These are phyloP conservation scores for Datnioides undecimradiatus DNA, from an alignment of 2,113 vertebrate genomes.

Conservation along the genomic window DNA sequence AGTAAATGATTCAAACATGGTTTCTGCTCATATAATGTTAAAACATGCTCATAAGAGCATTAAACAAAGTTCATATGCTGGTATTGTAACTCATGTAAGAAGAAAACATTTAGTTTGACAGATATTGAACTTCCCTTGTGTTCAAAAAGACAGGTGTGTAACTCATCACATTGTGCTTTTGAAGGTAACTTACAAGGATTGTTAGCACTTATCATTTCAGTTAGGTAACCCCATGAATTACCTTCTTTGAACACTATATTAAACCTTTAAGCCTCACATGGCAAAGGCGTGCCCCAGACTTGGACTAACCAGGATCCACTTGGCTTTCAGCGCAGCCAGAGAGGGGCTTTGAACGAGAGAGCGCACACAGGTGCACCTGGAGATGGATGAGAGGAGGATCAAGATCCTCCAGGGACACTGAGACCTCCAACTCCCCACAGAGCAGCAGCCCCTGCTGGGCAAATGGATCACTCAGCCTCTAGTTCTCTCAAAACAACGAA, in stretches of 20 bases:
- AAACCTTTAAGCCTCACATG: constrained; percentile 53
- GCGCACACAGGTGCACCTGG: constrained; percentile 56
- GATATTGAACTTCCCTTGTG: background rate
- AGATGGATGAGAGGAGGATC: constrained; percentile 72
- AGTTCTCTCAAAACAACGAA: constrained; percentile 44
- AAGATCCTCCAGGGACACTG: constrained; percentile 61
- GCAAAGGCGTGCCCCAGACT: constrained; percentile 30
- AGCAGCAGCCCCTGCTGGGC: constrained; percentile 69
- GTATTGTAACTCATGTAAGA: no score
- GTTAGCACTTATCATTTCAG: constrained; percentile 21
- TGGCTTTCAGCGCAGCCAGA: constrained; percentile 60
- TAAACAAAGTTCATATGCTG: no score
- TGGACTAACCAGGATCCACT: constrained; percentile 59
- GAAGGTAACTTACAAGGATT: constrained; percentile 5
- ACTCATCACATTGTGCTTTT: background rate
- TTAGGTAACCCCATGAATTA: constrained; percentile 30
- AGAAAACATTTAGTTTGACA: background rate
- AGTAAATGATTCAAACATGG: no score
- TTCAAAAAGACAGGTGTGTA: background rate
- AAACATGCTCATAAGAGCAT: background rate
- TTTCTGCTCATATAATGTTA: no score
- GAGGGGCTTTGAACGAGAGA: constrained; percentile 54
- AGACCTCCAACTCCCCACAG: constrained; percentile 66
- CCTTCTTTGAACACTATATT: constrained; percentile 29
- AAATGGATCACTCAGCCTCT: constrained; percentile 53